These are phyloP conservation scores for Laupala kohalensis DNA, from an alignment of 1,140 invertebrate species.

Conservation along the genomic window DNA sequence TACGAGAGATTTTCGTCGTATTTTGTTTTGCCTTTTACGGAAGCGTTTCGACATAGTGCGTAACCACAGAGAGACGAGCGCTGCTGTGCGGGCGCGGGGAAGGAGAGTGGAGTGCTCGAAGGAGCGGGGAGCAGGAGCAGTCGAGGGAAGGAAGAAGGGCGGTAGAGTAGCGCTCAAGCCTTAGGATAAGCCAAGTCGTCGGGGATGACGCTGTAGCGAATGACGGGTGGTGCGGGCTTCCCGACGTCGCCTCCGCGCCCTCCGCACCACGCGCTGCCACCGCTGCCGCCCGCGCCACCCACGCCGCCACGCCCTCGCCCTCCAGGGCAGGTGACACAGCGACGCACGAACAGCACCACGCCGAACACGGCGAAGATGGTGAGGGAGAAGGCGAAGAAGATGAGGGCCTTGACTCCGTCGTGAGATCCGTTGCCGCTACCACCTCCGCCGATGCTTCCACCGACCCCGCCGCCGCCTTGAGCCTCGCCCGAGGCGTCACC, in stretches of 20 bases:
- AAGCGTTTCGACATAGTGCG: too few relatives aligned
- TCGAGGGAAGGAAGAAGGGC: slow-evolving; percentile 20
- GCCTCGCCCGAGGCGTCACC: not conserved
- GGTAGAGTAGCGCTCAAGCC: slow-evolving; percentile 7
- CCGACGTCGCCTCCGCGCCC: slow-evolving; percentile 16
- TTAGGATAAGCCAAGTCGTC: slow-evolving; percentile 18
- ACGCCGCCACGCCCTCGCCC: slow-evolving; percentile 2
- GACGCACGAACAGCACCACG: slow-evolving; percentile 21
- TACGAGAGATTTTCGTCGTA: too few relatives aligned
- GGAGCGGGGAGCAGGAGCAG: slow-evolving; percentile 21
- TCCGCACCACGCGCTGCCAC: slow-evolving; percentile 6
- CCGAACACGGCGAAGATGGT: slow-evolving; percentile 23
- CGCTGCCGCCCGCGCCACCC: slow-evolving; percentile 16
- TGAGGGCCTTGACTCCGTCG: slow-evolving; percentile 3
- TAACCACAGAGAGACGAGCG: too few relatives aligned
- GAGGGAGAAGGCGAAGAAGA: slow-evolving; percentile 23
- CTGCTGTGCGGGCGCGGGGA: slow-evolving; percentile 20
- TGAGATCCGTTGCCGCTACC: not conserved
- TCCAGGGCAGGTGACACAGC: slow-evolving; percentile 24
- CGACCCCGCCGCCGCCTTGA: not conserved
- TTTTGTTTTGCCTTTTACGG: too few relatives aligned
- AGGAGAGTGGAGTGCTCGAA: slow-evolving; percentile 30
- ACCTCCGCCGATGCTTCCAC: too few relatives aligned
- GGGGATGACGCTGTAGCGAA: slow-evolving; percentile 20
- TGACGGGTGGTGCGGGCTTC: slow-evolving; percentile 18